A percentile compares a stretch with the other conserved stretches of the same genome.
Evolutionary conservation across 1,140 invertebrate species (phyloP).

Genomic region (Triops cancriformis): DNA sequence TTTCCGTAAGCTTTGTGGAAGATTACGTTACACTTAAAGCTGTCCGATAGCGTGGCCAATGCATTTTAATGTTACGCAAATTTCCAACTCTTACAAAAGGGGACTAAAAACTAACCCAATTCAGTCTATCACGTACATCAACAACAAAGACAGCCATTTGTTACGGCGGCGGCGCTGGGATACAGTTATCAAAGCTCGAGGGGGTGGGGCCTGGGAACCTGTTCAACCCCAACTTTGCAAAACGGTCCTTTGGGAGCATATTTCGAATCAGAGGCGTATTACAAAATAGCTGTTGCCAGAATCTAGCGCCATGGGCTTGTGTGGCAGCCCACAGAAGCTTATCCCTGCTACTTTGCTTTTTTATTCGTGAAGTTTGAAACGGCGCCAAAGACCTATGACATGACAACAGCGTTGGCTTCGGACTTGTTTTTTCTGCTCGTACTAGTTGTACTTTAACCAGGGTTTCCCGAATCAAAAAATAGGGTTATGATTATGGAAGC

Average conservation of each 20-base stretch:
- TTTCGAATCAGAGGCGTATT: not conserved
- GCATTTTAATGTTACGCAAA: not conserved
- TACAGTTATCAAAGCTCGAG: not conserved
- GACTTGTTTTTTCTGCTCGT: not conserved
- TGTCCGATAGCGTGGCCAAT: not conserved
- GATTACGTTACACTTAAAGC: not conserved
- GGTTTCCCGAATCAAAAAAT: not conserved
- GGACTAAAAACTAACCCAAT: not conserved
- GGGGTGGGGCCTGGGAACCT: not conserved
- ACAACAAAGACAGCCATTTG: constrained; percentile 1
- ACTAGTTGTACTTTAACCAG: not conserved
- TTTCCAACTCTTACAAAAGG: not conserved
- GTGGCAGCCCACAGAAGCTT: not conserved
- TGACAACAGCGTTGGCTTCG: not conserved
- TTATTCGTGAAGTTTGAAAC: not conserved
- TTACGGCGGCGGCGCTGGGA: not conserved
- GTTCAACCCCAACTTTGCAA: not conserved
- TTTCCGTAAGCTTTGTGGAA: not conserved
- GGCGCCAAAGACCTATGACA: not conserved
- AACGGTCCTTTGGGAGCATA: not conserved
- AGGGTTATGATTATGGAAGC: not conserved
- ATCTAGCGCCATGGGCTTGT: not conserved
- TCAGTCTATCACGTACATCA: not conserved
- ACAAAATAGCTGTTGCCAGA: not conserved
- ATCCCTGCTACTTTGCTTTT: too few relatives aligned